Conservation (phyloP, 2,113 vertebrate genomes). For the Gymnocephalus cernua region DNA sequence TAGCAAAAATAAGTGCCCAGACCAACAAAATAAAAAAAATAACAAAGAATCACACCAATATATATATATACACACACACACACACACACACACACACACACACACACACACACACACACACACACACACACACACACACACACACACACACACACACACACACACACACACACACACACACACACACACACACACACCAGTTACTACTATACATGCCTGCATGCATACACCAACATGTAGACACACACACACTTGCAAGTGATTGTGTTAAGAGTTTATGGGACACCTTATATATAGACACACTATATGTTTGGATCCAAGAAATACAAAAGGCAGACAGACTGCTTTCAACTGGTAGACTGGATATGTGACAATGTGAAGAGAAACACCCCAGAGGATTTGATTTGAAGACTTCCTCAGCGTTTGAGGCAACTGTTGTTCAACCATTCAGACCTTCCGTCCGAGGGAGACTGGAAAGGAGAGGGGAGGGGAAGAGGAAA, state of each 20-base stretch:
- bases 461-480: conserved; percentile 50
- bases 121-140: conserved; percentile 61
- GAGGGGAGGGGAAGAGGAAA: conserved; percentile 72
- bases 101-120: conserved; percentile 59
- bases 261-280: conserved; percentile 71
- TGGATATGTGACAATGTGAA: conserved; percentile 43
- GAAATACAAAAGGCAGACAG: conserved; percentile 61
- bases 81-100: conserved; percentile 59
- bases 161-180: conserved; percentile 36
- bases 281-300: conserved; percentile 76
- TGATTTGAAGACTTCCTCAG: conserved; percentile 67
- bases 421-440: conserved; percentile 53
- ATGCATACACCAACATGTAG: conserved; percentile 72
- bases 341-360: conserved; percentile 61
- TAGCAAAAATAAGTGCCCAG: conserved; percentile 89
- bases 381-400: conserved; percentile 55
- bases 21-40: conserved; percentile 74
- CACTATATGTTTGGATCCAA: conserved; percentile 69
- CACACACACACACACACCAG: conserved; percentile 52
- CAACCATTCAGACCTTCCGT: conserved; percentile 54
- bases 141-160: conserved; percentile 56
- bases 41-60: conserved; percentile 35
- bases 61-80: conserved; percentile 57
- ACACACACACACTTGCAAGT: conserved; percentile 64
- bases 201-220: conserved; percentile 66